Percentiles rank a stretch among this genome's conserved stretches.
These are phyloP conservation scores for Cetoscarus ocellatus DNA, from an alignment of 2,797 vertebrate species.

Conservation along the genomic window DNA sequence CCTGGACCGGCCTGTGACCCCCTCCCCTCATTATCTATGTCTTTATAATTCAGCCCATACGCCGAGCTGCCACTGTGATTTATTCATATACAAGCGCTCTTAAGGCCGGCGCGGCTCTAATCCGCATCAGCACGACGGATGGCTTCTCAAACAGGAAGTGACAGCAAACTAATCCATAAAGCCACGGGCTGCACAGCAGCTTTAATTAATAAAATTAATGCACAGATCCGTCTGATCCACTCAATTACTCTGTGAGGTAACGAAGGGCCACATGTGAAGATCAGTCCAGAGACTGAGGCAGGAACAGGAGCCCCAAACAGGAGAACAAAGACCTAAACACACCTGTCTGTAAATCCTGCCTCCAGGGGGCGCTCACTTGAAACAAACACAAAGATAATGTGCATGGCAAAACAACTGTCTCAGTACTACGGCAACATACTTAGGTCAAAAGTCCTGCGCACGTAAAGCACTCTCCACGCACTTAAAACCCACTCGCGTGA, in stretches of 20 bases:
- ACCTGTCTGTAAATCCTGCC: not conserved
- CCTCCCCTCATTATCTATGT: slow-evolving; percentile 63
- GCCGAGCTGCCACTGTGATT: slow-evolving; percentile 44
- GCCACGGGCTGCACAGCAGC: slow-evolving; percentile 25
- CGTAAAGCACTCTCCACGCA: no score
- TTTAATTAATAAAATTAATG: slow-evolving; percentile 66
- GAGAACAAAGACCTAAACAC: no score
- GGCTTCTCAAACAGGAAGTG: slow-evolving; percentile 60
- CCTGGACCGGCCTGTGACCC: slow-evolving; percentile 27
- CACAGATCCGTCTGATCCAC: slow-evolving; percentile 22
- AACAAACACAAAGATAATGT: no score
- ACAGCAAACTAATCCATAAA: slow-evolving; percentile 69
- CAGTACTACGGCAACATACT: no score
- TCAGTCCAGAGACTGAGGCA: slow-evolving; percentile 9
- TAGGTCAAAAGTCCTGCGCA: no score
- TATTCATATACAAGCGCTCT: slow-evolving; percentile 58
- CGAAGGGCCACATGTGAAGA: slow-evolving; percentile 14
- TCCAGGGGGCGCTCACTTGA: not conserved
- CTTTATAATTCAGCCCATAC: slow-evolving; percentile 64
- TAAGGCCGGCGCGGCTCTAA: slow-evolving; percentile 44
- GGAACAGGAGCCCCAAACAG: not conserved
- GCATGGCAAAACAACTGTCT: no score
- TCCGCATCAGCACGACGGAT: slow-evolving; percentile 58
- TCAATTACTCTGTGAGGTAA: slow-evolving; percentile 31
- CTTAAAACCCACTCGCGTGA: no score